A percentile compares a stretch with the other conserved stretches of the same genome.
These are phyloP conservation scores for Oncorhynchus kisutch DNA, from an alignment of 2,113 vertebrate species.

Conservation along the genomic window DNA sequence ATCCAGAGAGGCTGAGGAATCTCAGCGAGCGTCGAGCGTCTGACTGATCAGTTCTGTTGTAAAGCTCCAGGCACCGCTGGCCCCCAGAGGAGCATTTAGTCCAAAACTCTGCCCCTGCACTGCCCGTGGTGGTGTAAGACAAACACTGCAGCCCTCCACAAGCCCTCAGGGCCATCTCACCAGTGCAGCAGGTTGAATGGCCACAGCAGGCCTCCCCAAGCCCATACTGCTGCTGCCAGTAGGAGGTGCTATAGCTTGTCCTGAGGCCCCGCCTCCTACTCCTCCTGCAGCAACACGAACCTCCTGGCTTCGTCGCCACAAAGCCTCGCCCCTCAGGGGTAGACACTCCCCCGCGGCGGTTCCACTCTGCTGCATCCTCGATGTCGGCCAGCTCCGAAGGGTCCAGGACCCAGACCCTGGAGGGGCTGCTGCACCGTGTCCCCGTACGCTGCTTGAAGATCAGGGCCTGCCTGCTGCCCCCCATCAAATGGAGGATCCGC, in stretches of 20 bases:
- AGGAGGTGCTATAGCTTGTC: conserved; percentile 82
- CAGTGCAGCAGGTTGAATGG: conserved; percentile 86
- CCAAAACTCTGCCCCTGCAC: conserved; percentile 75
- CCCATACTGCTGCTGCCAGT: conserved; percentile 83
- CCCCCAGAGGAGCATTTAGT: conserved; percentile 80
- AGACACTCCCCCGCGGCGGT: conserved; percentile 68
- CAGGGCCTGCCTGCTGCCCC: conserved; percentile 58
- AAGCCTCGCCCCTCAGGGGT: conserved; percentile 37
- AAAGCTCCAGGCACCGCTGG: conserved; percentile 70
- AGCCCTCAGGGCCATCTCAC: conserved; percentile 82
- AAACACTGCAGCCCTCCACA: conserved; percentile 73
- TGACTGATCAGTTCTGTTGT: conserved; percentile 73
- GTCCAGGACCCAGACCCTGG: conserved; percentile 84
- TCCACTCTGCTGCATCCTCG: conserved; percentile 92
- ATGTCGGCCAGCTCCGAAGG: conserved; percentile 86
- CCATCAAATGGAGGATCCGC: conserved; percentile 50
- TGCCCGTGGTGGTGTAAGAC: conserved; percentile 66
- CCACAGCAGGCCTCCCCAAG: conserved; percentile 81
- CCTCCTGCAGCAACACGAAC: conserved; percentile 78
- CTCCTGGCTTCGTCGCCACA: conserved; percentile 65
- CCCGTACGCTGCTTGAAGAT: conserved; percentile 66
- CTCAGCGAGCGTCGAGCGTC: conserved; percentile 80
- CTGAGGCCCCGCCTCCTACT: conserved; percentile 80
- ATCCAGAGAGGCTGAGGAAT: conserved; percentile 97
- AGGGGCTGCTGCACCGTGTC: conserved; percentile 35